A percentile compares a stretch with the other conserved stretches of the same genome.
These are phyloP conservation scores for Corvus moneduloides DNA, from an alignment of 2,113 vertebrate genomes.

Conservation along the genomic window DNA sequence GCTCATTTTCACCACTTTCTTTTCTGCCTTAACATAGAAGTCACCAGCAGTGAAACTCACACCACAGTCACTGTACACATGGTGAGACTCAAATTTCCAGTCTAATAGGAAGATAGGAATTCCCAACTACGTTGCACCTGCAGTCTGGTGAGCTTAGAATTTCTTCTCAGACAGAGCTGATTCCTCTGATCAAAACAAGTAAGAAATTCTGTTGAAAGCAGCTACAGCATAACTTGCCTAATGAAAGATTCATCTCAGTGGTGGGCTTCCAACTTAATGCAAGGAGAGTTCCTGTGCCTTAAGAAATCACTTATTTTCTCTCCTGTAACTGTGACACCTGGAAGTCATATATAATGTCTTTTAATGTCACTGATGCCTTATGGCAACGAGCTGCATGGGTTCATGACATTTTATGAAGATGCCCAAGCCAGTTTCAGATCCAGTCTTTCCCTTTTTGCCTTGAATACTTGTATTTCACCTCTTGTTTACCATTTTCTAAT, in stretches of 20 bases:
- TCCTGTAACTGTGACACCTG: neutral
- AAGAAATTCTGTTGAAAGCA: neutral
- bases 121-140: neutral
- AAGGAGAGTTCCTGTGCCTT: neutral
- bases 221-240: neutral
- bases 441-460: neutral
- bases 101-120: neutral
- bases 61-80: neutral
- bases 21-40: neutral
- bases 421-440: neutral
- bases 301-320: neutral
- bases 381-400: neutral
- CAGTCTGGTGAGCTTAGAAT: neutral
- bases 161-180: neutral
- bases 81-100: neutral
- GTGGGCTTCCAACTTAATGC: neutral
- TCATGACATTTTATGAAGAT: neutral
- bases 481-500: neutral
- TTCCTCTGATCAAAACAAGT: neutral
- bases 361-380: neutral
- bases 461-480: neutral
- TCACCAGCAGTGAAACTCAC: neutral
- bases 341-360: neutral
- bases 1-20: neutral
- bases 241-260: neutral